Percentiles rank a stretch among this genome's conserved stretches.
Evolutionary conservation across 2,113 vertebrate genomes (phyloP).

Genomic region (Tauraco erythrolophus): DNA sequence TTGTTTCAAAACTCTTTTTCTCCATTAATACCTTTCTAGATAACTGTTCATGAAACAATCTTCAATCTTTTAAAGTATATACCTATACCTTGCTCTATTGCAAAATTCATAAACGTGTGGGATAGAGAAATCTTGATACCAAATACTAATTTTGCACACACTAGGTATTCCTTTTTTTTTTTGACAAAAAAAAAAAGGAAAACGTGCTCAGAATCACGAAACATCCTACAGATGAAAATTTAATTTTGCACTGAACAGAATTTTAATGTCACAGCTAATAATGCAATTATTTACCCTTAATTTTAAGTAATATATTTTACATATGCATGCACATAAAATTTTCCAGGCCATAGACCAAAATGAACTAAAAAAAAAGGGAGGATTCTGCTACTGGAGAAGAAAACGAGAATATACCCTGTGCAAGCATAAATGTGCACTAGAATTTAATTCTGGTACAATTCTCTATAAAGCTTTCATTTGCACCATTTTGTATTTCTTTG

Average conservation of each 20-base stretch:
- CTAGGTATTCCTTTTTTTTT: background rate
- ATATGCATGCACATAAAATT: background rate
- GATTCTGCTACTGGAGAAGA: background rate
- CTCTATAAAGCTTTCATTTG: background rate
- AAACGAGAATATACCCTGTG: background rate
- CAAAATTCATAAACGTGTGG: background rate
- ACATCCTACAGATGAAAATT: background rate
- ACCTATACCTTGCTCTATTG: background rate
- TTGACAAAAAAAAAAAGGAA: fast-evolving
- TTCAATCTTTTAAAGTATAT: background rate
- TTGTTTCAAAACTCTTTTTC: background rate
- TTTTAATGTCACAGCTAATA: background rate
- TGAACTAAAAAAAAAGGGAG: background rate
- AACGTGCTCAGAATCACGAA: background rate
- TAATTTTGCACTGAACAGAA: background rate
- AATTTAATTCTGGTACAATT: background rate
- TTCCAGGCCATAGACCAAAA: background rate
- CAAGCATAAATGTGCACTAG: background rate
- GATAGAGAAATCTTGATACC: background rate
- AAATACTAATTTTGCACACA: background rate
- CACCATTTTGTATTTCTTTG: background rate
- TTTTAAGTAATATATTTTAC: background rate
- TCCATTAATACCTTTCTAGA: background rate
- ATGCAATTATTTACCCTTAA: background rate
- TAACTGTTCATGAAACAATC: background rate